phyloP scores from a whole-genome alignment of 2,888 invertebrate genomes.

The Drosophila silvestris region DNA sequence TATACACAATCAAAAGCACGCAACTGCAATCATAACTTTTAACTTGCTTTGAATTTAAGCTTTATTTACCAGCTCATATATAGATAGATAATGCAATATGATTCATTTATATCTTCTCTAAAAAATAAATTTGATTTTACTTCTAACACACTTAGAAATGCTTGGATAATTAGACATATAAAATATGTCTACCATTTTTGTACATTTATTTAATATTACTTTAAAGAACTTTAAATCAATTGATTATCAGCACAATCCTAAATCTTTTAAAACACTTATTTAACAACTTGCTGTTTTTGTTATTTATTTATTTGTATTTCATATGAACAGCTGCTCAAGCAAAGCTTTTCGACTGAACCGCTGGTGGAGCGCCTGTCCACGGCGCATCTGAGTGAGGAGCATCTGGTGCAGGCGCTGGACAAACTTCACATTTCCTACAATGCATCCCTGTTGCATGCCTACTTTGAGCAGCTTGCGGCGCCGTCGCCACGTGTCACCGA shows the following conservation, averaged over 20 bases:
- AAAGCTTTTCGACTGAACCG: slow-evolving; percentile 76
- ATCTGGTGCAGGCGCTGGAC: slow-evolving; percentile 84
- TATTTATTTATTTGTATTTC: neutral
- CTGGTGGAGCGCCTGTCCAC: slow-evolving; percentile 81
- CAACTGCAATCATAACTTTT: neutral
- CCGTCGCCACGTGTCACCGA: slow-evolving; percentile 32
- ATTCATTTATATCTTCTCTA: neutral
- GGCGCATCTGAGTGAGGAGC: slow-evolving; percentile 81
- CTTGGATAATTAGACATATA: neutral
- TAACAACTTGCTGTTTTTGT: neutral
- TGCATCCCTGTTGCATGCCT: slow-evolving; percentile 75
- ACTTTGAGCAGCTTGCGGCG: slow-evolving; percentile 64
- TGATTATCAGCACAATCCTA: neutral
- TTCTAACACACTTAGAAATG: neutral
- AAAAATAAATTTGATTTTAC: neutral
- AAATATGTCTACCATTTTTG: neutral
- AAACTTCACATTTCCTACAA: slow-evolving; percentile 83
- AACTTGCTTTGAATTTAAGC: neutral
- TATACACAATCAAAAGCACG: neutral
- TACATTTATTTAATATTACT: neutral
- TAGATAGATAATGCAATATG: neutral
- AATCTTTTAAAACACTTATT: neutral
- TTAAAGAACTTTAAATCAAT: neutral
- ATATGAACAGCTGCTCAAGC: slow-evolving; percentile 55
- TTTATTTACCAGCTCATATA: neutral